phyloP scores from a whole-genome alignment of 2,113 vertebrate genomes.

The Poicephalus gulielmi region DNA sequence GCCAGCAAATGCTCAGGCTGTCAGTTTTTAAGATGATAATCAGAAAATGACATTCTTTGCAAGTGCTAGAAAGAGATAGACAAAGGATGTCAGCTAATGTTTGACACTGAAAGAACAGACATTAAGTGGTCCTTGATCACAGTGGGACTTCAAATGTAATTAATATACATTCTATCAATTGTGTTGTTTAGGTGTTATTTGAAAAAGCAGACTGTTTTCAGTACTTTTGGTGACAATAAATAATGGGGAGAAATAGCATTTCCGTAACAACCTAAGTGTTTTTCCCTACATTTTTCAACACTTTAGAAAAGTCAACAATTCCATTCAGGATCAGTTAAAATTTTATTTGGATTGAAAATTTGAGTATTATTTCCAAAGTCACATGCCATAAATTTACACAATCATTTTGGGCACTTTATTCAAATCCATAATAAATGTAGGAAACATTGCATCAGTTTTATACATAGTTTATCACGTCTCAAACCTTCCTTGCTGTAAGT shows the following conservation, averaged over 20 bases:
- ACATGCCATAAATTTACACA: neutral
- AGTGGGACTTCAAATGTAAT: neutral
- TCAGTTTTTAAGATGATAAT: neutral
- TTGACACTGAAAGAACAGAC: neutral
- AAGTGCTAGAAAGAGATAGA: neutral
- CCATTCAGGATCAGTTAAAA: neutral
- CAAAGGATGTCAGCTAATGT: neutral
- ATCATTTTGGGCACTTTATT: neutral
- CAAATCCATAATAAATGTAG: neutral
- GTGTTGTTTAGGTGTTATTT: neutral
- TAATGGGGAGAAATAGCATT: neutral
- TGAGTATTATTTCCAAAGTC: neutral
- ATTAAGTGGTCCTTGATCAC: rapidly evolving
- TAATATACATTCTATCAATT: neutral
- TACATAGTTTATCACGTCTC: neutral
- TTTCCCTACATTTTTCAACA: neutral
- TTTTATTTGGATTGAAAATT: neutral
- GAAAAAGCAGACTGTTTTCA: neutral
- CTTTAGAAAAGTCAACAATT: neutral
- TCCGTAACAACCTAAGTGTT: neutral
- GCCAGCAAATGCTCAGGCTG: neutral
- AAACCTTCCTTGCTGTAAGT: neutral
- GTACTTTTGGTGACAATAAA: neutral
- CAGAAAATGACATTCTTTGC: neutral
- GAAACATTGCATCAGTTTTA: neutral